Base-by-base conservation (phyloP, 2,888 invertebrate species). In the Athalia rosae region DNA sequence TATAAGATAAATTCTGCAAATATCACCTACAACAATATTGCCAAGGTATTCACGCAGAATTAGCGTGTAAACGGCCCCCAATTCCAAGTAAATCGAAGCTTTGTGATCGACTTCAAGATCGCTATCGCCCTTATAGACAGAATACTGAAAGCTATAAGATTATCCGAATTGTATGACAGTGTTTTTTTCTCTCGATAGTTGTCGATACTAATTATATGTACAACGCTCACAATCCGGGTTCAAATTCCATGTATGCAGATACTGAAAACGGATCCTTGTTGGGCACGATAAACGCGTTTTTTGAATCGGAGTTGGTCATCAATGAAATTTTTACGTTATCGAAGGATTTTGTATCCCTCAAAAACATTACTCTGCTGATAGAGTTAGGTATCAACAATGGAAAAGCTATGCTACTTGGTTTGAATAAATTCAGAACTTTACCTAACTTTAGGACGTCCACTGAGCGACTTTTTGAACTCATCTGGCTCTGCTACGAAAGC, bases 391-490 rank as follows among this genome's bases (percentile, higher is more conserved):
- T 28, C 28, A 28, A 28, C 2, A 28, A 28, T 0, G 1, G 28
- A 28, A 28, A 28, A 28, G 28, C 28, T 28, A 28, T 28, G 28
- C 2, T 28, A 28, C 1, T 28, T 28, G 0, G 28, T 1, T 28
- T 28, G 2, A 0, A 28, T 28, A 71, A 6, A 71, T 43, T 15
- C 5, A 67, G 45, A 0, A 11, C 41, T 73, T 88, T 88, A 94
- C 94, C 93, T 93, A 2, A 94, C 84, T 85, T 92, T 92, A 0
- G 94, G 93, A 81, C 92, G 93, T 48, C 94, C 94, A 67, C 92
- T 93, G 66, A 93, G 84, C 0, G 93, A 93, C 85, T 93, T 93
- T 58, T 89, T 85, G 81, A 92, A 93, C 56, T 92, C 91, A 77
- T 92, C 92, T 0, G 92, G 92, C 83, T 93, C 93, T 85, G 92